Percentiles rank a stretch among this genome's conserved stretches.
These are phyloP conservation scores for Leptinotarsa lineolata DNA, from an alignment of 1,140 invertebrate species.

Conservation along the genomic window DNA sequence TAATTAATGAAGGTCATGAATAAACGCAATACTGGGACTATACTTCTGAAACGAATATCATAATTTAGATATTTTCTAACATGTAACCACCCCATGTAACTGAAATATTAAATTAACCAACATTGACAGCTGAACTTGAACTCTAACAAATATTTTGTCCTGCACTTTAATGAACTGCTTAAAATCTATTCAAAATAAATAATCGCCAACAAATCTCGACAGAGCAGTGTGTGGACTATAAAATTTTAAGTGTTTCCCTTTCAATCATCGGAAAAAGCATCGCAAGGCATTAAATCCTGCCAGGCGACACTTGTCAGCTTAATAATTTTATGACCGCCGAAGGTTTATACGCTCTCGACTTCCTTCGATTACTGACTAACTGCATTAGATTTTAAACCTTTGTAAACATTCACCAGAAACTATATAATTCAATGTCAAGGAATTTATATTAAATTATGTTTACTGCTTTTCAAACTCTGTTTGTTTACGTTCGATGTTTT, in stretches of 20 bases:
- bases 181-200: constrained; percentile 29
- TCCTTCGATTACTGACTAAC: constrained; percentile 32
- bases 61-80: too few relatives aligned
- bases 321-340: constrained; percentile 36
- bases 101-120: too few relatives aligned
- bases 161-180: constrained; percentile 17
- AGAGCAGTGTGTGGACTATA: constrained; percentile 23
- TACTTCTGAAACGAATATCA: too few relatives aligned
- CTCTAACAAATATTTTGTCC: background rate
- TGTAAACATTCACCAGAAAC: constrained; percentile 38
- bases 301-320: constrained; percentile 40
- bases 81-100: too few relatives aligned
- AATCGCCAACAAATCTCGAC: constrained; percentile 28
- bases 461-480: constrained; percentile 12
- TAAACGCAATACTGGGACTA: too few relatives aligned
- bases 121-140: background rate
- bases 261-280: constrained; percentile 38
- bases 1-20: too few relatives aligned
- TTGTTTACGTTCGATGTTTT: constrained; percentile 7
- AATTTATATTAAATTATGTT: constrained; percentile 23
- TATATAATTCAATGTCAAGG: constrained; percentile 18
- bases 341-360: constrained; percentile 41
- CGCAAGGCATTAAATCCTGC: constrained; percentile 29
- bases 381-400: constrained; percentile 25
- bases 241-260: constrained; percentile 41